phyloP scores from a whole-genome alignment of 1,140 invertebrate genomes.

The Drosophila kepulauana region DNA sequence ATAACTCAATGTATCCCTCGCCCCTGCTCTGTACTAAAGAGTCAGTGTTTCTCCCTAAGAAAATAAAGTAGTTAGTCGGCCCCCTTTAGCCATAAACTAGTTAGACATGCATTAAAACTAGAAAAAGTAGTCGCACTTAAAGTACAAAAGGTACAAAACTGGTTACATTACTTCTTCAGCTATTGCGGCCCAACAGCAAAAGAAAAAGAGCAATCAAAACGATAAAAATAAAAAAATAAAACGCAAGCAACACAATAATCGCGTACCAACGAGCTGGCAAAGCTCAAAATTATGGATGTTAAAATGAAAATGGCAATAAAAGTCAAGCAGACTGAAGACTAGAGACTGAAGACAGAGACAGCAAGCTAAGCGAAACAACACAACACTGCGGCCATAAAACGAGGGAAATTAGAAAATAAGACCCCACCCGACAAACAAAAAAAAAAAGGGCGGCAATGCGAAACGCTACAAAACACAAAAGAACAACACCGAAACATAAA shows the following conservation, averaged over 20 bases:
- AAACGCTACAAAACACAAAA: conserved; percentile 17
- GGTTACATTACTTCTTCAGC: conserved; percentile 64
- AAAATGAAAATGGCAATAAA: conserved; percentile 72
- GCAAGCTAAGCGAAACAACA: neutral
- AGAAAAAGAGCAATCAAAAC: conserved; percentile 45
- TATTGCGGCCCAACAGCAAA: conserved; percentile 1
- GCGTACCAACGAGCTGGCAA: conserved; percentile 37
- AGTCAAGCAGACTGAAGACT: conserved; percentile 18
- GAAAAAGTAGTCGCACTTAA: conserved; percentile 56
- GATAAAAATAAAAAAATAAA: conserved; percentile 37
- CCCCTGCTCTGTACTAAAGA: neutral
- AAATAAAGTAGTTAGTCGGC: conserved; percentile 36
- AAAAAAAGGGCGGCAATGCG: conserved; percentile 57
- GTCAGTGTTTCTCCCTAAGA: conserved; percentile 39
- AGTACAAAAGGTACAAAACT: conserved; percentile 71
- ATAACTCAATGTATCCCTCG: neutral
- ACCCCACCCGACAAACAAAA: conserved; percentile 8
- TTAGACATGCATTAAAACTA: conserved; percentile 71
- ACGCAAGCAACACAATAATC: conserved; percentile 49
- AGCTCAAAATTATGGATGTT: conserved; percentile 69
- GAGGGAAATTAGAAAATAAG: conserved; percentile 68
- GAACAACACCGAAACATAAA: conserved; percentile 38
- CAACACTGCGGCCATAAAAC: conserved; percentile 33
- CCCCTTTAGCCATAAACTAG: conserved; percentile 63
- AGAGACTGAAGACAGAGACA: conserved; percentile 3